Evolutionary conservation across 2,888 invertebrate species (phyloP), one percentile per base, ranked within the genome.

Genomic region (Hydrotaea diabolus): DNA sequence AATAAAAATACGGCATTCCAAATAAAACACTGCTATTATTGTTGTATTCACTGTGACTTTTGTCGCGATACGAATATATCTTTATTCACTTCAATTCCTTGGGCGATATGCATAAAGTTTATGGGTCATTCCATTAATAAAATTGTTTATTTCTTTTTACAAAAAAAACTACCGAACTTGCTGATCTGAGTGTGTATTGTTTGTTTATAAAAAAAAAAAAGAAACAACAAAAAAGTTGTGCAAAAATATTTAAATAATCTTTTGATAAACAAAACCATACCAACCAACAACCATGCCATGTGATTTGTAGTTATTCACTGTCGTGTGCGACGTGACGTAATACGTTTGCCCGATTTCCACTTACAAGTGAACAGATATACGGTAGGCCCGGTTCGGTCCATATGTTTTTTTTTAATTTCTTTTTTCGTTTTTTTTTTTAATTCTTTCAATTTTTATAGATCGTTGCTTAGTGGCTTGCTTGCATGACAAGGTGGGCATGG

Each of bases 71-170:
- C 4, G n/a, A 49, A 49, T 49, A n/a, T 49, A 3, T 49, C 49
- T 13, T 11, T 55, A 11, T 21, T 55, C 21, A 55, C 55, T 0
- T 9, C 15, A 69, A 39, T 69, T 69, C 69, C 69, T 19, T 19
- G 5, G 13, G 31, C 31, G 69, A 66, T 73, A 62, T 55, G 5
- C 55, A 7, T 21, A 55, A 73, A 69, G 81, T 77, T 72, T 66
- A 66, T 77, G 36, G 77, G 81, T 77, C 77, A 82, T 66, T 71
- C 46, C 69, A 53, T 31, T 31, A 31, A 17, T 55, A 9, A 53
- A 36, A n/a, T 26, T 62, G 62, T 62, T 64, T 64, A 13, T n/a
- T n/a, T n/a, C n/a, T n/a, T n/a, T n/a, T n/a, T n/a, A n/a, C n/a
- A n/a, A n/a, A n/a, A n/a, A n/a, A n/a, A n/a, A n/a, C n/a, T n/a